Percentiles rank a stretch among this genome's conserved stretches.
Evolutionary conservation across 2,888 invertebrate genomes (phyloP).

Genomic region (Drosophila neutralis): DNA sequence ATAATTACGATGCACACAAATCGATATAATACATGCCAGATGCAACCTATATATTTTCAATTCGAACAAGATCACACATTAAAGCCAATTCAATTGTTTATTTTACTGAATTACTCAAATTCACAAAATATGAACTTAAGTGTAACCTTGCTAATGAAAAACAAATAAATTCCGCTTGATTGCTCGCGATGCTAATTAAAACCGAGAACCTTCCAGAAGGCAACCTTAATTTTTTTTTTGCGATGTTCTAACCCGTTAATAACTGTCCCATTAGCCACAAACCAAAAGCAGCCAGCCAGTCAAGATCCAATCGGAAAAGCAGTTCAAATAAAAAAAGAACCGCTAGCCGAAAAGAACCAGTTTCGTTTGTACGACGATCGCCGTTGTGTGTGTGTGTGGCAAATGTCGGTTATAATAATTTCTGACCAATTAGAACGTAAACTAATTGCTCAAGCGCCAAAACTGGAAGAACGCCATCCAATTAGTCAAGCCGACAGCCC

Average conservation of each 20-base stretch:
- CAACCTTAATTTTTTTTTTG: slow-evolving; percentile 16
- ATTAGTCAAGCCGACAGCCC: slow-evolving; percentile 64
- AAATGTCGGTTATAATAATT: slow-evolving; percentile 77
- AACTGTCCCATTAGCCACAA: slow-evolving; percentile 47
- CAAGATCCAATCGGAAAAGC: slow-evolving; percentile 51
- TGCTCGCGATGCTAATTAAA: slow-evolving; percentile 55
- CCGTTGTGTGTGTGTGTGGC: slow-evolving; percentile 19
- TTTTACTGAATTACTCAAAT: slow-evolving; percentile 24
- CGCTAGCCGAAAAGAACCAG: slow-evolving; percentile 53
- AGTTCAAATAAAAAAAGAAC: slow-evolving; percentile 22
- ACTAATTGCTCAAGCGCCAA: slow-evolving; percentile 76
- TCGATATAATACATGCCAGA: not conserved
- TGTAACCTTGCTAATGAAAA: slow-evolving; percentile 53
- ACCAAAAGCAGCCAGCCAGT: slow-evolving; percentile 2
- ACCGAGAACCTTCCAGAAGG: slow-evolving; percentile 38
- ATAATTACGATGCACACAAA: slow-evolving; percentile 3
- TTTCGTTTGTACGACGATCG: slow-evolving; percentile 36
- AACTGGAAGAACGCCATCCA: slow-evolving; percentile 72
- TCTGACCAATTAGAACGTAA: slow-evolving; percentile 77
- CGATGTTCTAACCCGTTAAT: slow-evolving; percentile 47
- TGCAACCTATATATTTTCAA: not conserved
- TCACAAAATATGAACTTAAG: slow-evolving; percentile 11
- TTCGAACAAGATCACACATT: slow-evolving; percentile 35
- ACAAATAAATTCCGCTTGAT: slow-evolving; percentile 52
- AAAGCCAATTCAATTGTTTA: slow-evolving; percentile 46